Evolutionary conservation across 2,888 invertebrate genomes (phyloP).

Genomic region (Acanthococcus lagerstroemiae): DNA sequence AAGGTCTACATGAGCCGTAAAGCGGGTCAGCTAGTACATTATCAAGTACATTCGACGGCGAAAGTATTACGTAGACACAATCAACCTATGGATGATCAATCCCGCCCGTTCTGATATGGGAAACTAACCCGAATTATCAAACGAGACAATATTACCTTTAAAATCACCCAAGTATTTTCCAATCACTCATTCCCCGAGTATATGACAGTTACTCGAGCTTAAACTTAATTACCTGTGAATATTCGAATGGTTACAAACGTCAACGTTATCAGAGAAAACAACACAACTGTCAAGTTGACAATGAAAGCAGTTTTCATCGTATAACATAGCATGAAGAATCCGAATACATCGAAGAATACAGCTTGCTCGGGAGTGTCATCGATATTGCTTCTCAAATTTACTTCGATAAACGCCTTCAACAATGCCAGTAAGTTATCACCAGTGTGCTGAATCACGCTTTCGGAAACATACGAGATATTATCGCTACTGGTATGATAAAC

Average conservation of each 20-base stretch:
- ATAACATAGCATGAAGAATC: conserved; percentile 17
- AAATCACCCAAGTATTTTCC: no score
- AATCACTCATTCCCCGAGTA: no score
- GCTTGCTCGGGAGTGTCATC: conserved; percentile 8
- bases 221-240: conserved; percentile 12
- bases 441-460: conserved; percentile 54
- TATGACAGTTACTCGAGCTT: no score
- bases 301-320: not conserved
- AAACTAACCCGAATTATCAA: no score
- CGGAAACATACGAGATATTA: conserved; percentile 46
- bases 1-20: no score
- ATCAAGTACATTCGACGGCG: no score
- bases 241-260: conserved; percentile 2
- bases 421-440: conserved; percentile 52
- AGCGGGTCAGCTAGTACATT: no score
- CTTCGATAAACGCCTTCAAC: conserved; percentile 37
- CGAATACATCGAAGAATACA: conserved; percentile 17
- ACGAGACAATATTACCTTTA: no score
- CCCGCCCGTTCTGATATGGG: no score
- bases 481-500: conserved; percentile 70
- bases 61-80: no score
- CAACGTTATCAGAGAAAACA: not conserved
- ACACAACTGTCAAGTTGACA: conserved; percentile 5
- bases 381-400: not conserved
- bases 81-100: no score